Percentiles rank a stretch among this genome's conserved stretches.
These are phyloP conservation scores for Meiosimyza platycephala DNA, from an alignment of 2,888 invertebrate genomes.

Conservation along the genomic window DNA sequence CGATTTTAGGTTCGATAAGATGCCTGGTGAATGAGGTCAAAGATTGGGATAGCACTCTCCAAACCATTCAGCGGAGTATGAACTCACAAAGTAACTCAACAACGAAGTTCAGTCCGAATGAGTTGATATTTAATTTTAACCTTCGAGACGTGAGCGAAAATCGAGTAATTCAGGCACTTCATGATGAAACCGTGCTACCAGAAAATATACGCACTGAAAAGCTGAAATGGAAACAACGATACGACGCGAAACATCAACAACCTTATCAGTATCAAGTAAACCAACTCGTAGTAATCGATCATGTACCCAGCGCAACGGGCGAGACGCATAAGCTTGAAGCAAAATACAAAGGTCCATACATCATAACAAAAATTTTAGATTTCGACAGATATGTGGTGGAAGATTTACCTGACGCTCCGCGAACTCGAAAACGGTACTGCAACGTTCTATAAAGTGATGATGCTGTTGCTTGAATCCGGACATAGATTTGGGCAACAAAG, in stretches of 20 bases:
- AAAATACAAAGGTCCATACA: slow-evolving; percentile 37
- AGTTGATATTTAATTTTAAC: slow-evolving; percentile 28
- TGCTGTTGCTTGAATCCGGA: slow-evolving; percentile 34
- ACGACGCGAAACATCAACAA: slow-evolving; percentile 33
- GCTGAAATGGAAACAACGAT: slow-evolving; percentile 40
- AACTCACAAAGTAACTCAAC: slow-evolving; percentile 16
- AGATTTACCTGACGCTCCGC: slow-evolving; percentile 28
- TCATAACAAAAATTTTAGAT: slow-evolving; percentile 35
- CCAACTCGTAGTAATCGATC: slow-evolving; percentile 37
- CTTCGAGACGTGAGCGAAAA: slow-evolving; percentile 31
- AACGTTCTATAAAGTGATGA: slow-evolving; percentile 41
- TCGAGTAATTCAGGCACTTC: slow-evolving; percentile 17
- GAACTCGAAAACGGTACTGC: slow-evolving; percentile 6
- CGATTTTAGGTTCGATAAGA: slow-evolving; percentile 4
- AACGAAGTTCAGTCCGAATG: background rate
- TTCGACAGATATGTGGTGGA: slow-evolving; percentile 37
- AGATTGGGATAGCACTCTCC: slow-evolving; percentile 1
- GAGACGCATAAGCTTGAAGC: slow-evolving; percentile 35
- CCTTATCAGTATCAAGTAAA: slow-evolving; percentile 28
- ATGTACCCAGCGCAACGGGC: slow-evolving; percentile 30
- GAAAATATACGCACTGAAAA: slow-evolving; percentile 18
- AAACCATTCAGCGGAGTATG: slow-evolving; percentile 4
- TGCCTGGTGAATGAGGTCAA: slow-evolving; percentile 9
- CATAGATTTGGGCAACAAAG: slow-evolving; percentile 10
- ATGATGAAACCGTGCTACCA: slow-evolving; percentile 2